Evolutionary conservation across 2,888 invertebrate genomes (phyloP).

Genomic region (Chalcosyrphus nemorum): DNA sequence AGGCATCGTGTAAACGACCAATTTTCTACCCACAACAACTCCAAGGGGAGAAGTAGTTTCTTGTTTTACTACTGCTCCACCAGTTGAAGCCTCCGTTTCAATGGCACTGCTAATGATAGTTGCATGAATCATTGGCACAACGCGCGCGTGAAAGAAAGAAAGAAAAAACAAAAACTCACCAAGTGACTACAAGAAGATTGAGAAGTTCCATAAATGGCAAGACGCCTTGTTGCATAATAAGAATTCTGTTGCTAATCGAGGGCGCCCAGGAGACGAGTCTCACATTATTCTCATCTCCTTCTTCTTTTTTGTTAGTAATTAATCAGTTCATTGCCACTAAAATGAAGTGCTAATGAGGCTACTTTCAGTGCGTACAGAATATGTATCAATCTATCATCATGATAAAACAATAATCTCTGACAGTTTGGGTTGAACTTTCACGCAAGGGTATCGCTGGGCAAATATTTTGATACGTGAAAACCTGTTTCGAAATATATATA

Average conservation of each 20-base stretch:
- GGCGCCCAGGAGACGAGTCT: constrained; percentile 15
- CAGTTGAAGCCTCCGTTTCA: constrained; percentile 25
- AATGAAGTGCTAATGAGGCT: constrained; percentile 44
- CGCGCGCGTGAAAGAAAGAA: neutral
- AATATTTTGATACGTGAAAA: constrained; percentile 60
- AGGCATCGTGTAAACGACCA: constrained; percentile 59
- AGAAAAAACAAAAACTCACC: neutral
- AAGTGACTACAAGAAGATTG: constrained; percentile 3
- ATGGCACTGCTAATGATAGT: constrained; percentile 29
- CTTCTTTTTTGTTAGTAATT: constrained; percentile 12
- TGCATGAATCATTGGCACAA: constrained; percentile 53
- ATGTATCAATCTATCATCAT: constrained; percentile 62
- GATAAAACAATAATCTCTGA: constrained; percentile 66
- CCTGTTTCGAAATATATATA: constrained; percentile 33
- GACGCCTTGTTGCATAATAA: constrained; percentile 54
- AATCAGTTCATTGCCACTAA: constrained; percentile 51
- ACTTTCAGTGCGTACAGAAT: constrained; percentile 25
- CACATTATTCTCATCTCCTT: neutral
- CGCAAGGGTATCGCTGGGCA: constrained; percentile 40
- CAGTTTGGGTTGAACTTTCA: constrained; percentile 65
- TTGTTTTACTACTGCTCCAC: constrained; percentile 35
- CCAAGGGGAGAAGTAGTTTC: constrained; percentile 41
- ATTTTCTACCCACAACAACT: constrained; percentile 62
- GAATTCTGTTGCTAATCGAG: constrained; percentile 14
- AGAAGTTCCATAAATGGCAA: constrained; percentile 56